Percentiles rank a stretch among this genome's conserved stretches.
phyloP scores from a whole-genome alignment of 2,113 vertebrate genomes.

The Strix aluco region DNA sequence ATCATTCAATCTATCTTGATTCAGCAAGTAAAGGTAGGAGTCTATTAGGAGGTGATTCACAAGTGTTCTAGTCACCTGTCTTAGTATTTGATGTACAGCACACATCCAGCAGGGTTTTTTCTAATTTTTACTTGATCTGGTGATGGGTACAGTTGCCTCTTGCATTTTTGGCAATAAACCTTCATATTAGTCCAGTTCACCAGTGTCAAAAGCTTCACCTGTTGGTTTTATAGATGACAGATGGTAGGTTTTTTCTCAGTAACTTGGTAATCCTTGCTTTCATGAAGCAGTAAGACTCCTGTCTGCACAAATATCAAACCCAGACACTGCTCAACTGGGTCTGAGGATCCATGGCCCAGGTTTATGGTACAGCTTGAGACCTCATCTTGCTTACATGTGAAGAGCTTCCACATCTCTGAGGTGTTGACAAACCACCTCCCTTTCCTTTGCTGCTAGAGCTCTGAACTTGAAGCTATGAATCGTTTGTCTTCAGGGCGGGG shows the following conservation, averaged over 20 bases:
- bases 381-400: fast-evolving
- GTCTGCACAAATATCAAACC: neutral
- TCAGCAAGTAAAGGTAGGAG: conserved; percentile 1
- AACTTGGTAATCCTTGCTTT: neutral
- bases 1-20: neutral
- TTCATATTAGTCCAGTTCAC: neutral
- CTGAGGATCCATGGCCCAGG: neutral
- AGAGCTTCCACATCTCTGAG: neutral
- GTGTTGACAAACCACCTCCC: neutral
- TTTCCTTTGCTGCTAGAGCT: neutral
- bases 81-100: conserved; percentile 19
- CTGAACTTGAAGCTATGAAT: neutral
- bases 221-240: neutral
- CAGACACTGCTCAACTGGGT: neutral
- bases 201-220: neutral
- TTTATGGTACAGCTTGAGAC: neutral
- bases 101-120: neutral
- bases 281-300: neutral
- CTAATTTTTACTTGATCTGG: neutral
- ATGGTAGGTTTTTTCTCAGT: neutral
- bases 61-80: neutral
- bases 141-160: neutral
- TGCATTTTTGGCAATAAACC: conserved; percentile 2
- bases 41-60: conserved; percentile 8
- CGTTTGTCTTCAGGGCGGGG: neutral